Percentiles rank a stretch among this genome's conserved stretches.
These are phyloP conservation scores for Monarcha castaneiventris DNA, from an alignment of 2,113 vertebrate species.

Conservation along the genomic window DNA sequence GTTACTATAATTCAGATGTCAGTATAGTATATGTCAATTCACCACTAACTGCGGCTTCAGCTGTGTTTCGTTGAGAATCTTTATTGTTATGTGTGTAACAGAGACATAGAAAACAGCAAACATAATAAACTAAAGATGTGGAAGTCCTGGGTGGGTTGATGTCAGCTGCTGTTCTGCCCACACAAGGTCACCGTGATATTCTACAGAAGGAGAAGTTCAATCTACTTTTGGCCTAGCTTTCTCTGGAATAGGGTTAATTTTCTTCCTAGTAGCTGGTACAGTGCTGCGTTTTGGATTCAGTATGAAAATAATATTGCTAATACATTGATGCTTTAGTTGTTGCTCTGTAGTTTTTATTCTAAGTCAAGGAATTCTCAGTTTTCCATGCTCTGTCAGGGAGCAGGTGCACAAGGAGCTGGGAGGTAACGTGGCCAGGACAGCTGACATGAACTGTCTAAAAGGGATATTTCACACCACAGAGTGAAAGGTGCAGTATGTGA, in stretches of 20 bases:
- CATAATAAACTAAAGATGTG: neutral
- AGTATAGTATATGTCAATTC: neutral
- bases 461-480: neutral
- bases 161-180: neutral
- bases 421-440: neutral
- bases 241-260: neutral
- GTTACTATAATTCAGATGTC: neutral
- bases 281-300: neutral
- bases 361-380: neutral
- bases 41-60: fast-evolving
- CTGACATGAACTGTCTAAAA: neutral
- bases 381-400: neutral
- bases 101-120: neutral
- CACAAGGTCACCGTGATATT: neutral
- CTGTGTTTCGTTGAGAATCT: neutral
- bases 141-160: neutral
- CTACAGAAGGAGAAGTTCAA: neutral
- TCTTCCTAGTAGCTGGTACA: neutral
- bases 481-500: neutral
- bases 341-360: neutral
- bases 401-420: neutral
- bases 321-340: neutral
- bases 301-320: neutral
- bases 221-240: neutral
- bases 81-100: neutral